Evolutionary conservation across 1,140 invertebrate genomes (phyloP), one percentile per base, ranked within the genome.

Genomic region (Nasonia vitripennis): DNA sequence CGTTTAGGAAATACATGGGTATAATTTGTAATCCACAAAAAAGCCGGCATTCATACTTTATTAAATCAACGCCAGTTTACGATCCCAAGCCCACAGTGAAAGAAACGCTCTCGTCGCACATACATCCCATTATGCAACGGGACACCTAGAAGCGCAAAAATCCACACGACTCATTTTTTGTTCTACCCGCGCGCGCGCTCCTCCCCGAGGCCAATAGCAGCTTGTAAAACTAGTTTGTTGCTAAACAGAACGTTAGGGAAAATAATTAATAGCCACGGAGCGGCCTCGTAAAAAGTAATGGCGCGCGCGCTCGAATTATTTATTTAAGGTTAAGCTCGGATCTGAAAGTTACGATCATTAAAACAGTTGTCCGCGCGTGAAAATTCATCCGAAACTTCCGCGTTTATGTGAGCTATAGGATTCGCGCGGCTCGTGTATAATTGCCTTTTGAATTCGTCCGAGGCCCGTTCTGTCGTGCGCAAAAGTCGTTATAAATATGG

Each of bases 271-370:
- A 80, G 78, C 37, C 37, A 14, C 9, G 41, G 7, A 62, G 20
- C 6, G 14, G 34, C 34, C 78, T 80, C 78, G 67, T 80, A 80
- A 80, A 80, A 80, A 45, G 55, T 70, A 70, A 80, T 70, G 37
- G 78, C n/a, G 34, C 62, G 31, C 41, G 75, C 34, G 55, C 34
- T 20, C 55, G 62, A 70, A 80, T 80, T 70, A 80, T 80, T 80
- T 70, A 80, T 80, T 80, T 68, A 80, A 80, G 67, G 48, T n/a
- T 68, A 41, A 41, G 78, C 78, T 41, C 62, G 78, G 20, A 20
- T 20, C 41, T 70, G 17, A 70, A 80, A 80, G 78, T 80, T 80
- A 80, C 78, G 78, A 80, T 80, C 78, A 45, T 80, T 80, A 80
- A 68, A 80, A 80, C 62, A 23, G 37, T 67, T 78, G 31, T 48